Conservation (phyloP, 2,888 invertebrate genomes). For the Scrobipalpa atriplicella region DNA sequence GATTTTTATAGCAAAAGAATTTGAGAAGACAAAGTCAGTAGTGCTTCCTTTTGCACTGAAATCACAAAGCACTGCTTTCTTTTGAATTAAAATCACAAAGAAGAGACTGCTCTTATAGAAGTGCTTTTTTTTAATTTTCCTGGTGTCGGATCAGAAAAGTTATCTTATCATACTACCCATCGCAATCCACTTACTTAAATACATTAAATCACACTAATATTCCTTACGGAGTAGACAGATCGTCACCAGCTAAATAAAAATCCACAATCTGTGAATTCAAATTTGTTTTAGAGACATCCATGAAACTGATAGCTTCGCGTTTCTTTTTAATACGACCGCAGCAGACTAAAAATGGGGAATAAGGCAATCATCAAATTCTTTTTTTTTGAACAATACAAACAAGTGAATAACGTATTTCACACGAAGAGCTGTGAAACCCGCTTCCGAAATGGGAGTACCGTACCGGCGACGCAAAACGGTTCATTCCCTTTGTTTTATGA, state of each 20-base stretch:
- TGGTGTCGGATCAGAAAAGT: too few species aligned
- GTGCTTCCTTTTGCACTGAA: slow-evolving; percentile 7
- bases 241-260: too few species aligned
- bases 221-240: too few species aligned
- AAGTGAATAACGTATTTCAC: background rate
- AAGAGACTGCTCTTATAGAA: slow-evolving; percentile 38
- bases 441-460: slow-evolving; percentile 50
- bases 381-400: background rate
- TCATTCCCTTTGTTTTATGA: slow-evolving; percentile 71
- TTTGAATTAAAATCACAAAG: slow-evolving; percentile 26
- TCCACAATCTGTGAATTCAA: too few species aligned
- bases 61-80: slow-evolving; percentile 6
- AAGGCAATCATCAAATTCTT: too few species aligned
- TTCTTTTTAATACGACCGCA: too few species aligned
- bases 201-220: too few species aligned
- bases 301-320: too few species aligned
- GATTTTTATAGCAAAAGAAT: slow-evolving; percentile 10
- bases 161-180: too few species aligned
- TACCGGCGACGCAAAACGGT: slow-evolving; percentile 56
- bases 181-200: too few species aligned
- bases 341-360: too few species aligned
- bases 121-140: background rate
- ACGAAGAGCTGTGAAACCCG: slow-evolving; percentile 47
- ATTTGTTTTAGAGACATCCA: too few species aligned
- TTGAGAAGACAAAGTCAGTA: background rate